A percentile compares a stretch with the other conserved stretches of the same genome.
Conservation (phyloP, 2,113 vertebrate species). For the Vireo altiloquus region DNA sequence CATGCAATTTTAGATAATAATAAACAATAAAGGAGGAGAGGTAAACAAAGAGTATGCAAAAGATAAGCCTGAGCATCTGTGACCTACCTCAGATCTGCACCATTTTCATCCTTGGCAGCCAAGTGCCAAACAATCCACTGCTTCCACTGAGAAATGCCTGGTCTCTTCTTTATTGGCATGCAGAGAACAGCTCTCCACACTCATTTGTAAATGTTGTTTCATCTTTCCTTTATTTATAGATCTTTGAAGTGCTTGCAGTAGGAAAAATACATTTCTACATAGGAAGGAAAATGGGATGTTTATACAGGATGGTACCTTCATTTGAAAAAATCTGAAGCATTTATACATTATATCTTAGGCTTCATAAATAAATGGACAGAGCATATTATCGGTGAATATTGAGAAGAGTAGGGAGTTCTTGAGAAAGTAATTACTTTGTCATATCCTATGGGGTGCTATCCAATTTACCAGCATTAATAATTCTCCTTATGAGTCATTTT, state of each 20-base stretch:
- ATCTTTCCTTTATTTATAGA: neutral
- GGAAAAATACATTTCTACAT: neutral
- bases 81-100: neutral
- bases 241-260: neutral
- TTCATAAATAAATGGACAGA: neutral
- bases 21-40: neutral
- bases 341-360: neutral
- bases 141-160: neutral
- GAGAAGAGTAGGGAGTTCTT: neutral
- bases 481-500: neutral
- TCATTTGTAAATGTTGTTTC: neutral
- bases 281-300: neutral
- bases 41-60: neutral
- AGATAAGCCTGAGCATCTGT: neutral
- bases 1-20: neutral
- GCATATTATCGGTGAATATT: neutral
- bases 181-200: neutral
- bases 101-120: neutral
- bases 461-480: conserved; percentile 1
- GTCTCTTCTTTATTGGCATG: neutral
- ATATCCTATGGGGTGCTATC: neutral
- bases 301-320: neutral
- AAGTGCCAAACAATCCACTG: neutral
- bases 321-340: neutral
- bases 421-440: neutral